Evolutionary conservation across 2,797 vertebrate species (phyloP).

Genomic region (Austrolebias charrua): DNA sequence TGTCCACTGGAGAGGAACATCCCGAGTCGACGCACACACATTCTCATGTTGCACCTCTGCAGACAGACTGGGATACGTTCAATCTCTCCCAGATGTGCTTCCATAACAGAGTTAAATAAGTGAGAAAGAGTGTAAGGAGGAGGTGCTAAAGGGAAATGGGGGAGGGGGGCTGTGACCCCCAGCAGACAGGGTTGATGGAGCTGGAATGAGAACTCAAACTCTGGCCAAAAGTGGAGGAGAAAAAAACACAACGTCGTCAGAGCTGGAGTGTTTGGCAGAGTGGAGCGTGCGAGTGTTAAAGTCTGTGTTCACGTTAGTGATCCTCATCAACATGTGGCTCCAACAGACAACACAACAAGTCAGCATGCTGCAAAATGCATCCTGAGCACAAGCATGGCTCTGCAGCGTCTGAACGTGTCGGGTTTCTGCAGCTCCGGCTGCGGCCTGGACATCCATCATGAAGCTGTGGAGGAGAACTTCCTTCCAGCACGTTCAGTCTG

Average conservation of each 20-base stretch:
- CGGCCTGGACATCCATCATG: slow-evolving; percentile 37
- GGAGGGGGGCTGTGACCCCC: slow-evolving; percentile 67
- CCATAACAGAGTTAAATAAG: slow-evolving; percentile 63
- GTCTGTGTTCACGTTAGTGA: too few species aligned
- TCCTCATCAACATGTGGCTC: too few species aligned
- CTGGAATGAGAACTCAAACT: slow-evolving; percentile 69
- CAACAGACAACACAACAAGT: slow-evolving; percentile 22
- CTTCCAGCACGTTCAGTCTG: slow-evolving; percentile 15
- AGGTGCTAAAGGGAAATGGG: neutral
- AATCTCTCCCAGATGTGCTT: slow-evolving; percentile 82
- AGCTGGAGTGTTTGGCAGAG: slow-evolving; percentile 28
- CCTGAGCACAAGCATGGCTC: slow-evolving; percentile 12
- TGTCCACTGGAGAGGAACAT: slow-evolving; percentile 8
- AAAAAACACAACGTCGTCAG: slow-evolving; percentile 21
- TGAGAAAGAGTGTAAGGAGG: slow-evolving; percentile 49
- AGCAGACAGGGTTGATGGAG: slow-evolving; percentile 76
- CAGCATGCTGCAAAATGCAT: slow-evolving; percentile 19
- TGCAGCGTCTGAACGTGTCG: slow-evolving; percentile 19
- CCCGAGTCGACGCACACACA: slow-evolving; percentile 48
- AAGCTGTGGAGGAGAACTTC: slow-evolving; percentile 17
- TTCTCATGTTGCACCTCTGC: slow-evolving; percentile 26
- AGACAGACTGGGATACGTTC: slow-evolving; percentile 42
- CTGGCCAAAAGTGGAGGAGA: slow-evolving; percentile 57
- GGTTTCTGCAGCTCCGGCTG: slow-evolving; percentile 7
- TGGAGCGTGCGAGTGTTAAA: slow-evolving; percentile 15